phyloP scores from a whole-genome alignment of 1,140 invertebrate genomes.

The Diorhabda elongata region DNA sequence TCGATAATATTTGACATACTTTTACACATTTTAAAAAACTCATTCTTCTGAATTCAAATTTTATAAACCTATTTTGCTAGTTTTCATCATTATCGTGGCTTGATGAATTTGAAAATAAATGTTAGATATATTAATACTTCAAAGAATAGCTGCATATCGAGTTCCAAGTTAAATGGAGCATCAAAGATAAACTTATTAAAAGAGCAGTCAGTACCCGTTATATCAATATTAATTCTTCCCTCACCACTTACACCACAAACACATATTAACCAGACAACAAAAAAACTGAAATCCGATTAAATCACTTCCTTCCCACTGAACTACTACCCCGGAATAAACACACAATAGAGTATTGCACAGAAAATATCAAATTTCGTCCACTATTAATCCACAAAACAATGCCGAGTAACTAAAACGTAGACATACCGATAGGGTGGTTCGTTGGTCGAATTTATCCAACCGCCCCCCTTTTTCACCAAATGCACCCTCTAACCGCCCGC shows the following conservation, averaged over 20 bases:
- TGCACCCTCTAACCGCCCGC: slow-evolving; percentile 16
- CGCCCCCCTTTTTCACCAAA: slow-evolving; percentile 7
- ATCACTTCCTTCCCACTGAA: background rate
- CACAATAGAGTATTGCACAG: slow-evolving; percentile 1
- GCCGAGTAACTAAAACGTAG: slow-evolving; percentile 20
- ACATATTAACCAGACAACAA: background rate
- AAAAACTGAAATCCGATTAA: background rate
- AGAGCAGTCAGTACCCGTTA: no score
- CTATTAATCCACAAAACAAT: slow-evolving; percentile 24
- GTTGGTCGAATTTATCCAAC: slow-evolving; percentile 12
- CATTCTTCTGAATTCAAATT: no score
- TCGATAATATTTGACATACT: no score
- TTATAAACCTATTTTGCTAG: no score
- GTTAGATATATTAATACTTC: no score
- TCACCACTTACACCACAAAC: background rate
- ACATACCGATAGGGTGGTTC: slow-evolving; percentile 19
- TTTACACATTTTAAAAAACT: no score
- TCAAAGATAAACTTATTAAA: no score
- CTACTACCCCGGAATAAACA: background rate
- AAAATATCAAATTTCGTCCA: slow-evolving; percentile 28
- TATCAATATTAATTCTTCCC: background rate
- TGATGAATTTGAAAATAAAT: no score
- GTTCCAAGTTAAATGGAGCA: no score
- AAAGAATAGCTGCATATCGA: no score
- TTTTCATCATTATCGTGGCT: no score